These are phyloP conservation scores for Triplophysa dalaica DNA, from an alignment of 2,113 vertebrate genomes.

Conservation along the genomic window DNA sequence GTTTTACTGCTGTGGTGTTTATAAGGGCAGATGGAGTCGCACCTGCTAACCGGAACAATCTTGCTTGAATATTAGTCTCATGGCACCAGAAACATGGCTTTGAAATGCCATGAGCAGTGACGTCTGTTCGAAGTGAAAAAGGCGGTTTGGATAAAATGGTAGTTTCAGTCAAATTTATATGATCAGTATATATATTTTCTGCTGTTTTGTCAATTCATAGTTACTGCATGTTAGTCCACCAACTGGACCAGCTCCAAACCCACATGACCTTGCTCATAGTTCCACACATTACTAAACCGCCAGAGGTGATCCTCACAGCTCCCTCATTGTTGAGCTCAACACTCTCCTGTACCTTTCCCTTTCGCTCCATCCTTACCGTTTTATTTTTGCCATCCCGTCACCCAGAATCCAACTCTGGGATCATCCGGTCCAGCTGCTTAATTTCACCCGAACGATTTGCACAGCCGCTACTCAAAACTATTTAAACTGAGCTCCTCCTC, in stretches of 20 bases:
- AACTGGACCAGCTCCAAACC: neutral
- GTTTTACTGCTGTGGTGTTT: slow-evolving; percentile 6
- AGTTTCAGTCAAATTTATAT: too few species aligned
- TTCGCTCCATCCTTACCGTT: slow-evolving; percentile 55
- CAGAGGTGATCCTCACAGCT: slow-evolving; percentile 22
- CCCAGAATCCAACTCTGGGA: slow-evolving; percentile 58
- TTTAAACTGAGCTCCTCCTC: slow-evolving; percentile 36
- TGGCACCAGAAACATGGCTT: too few species aligned
- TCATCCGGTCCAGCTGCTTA: slow-evolving; percentile 48
- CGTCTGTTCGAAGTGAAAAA: too few species aligned
- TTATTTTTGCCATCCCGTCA: slow-evolving; percentile 69
- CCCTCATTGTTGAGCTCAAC: slow-evolving; percentile 12
- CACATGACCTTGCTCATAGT: neutral
- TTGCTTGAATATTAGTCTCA: too few species aligned
- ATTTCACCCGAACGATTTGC: slow-evolving; percentile 47
- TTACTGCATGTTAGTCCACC: too few species aligned
- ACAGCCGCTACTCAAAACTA: slow-evolving; percentile 31
- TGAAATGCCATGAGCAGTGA: too few species aligned
- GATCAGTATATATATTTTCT: too few species aligned
- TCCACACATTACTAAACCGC: slow-evolving; percentile 10
- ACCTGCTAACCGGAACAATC: too few species aligned
- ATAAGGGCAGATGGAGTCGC: neutral
- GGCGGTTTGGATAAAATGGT: too few species aligned
- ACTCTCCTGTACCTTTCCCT: slow-evolving; percentile 65
- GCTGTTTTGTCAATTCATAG: too few species aligned